Percentiles rank a stretch among this genome's conserved stretches.
Evolutionary conservation across 1,140 invertebrate genomes (phyloP).

Genomic region (Frieseomelitta varia): DNA sequence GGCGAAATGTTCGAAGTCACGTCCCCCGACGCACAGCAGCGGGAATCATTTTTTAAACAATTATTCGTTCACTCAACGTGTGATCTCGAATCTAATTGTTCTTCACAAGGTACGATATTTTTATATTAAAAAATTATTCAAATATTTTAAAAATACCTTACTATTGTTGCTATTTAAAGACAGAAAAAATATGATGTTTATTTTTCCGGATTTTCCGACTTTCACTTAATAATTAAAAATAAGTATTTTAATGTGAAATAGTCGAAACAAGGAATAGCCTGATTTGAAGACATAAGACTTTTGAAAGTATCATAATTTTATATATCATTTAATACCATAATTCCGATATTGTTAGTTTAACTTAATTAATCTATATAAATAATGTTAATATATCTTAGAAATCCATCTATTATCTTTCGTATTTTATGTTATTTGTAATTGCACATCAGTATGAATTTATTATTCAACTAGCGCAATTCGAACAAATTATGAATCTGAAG

Average conservation of each 20-base stretch:
- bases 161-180: too few species aligned
- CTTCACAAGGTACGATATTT: slow-evolving; percentile 67
- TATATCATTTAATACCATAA: too few species aligned
- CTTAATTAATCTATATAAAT: too few species aligned
- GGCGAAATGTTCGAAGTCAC: slow-evolving; percentile 74
- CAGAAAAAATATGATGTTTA: too few species aligned
- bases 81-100: slow-evolving; percentile 69
- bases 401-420: not conserved
- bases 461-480: slow-evolving; percentile 37
- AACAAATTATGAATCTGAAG: slow-evolving; percentile 11
- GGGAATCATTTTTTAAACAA: slow-evolving; percentile 74
- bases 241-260: too few species aligned
- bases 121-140: not conserved
- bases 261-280: too few species aligned
- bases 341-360: too few species aligned
- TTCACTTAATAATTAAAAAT: too few species aligned
- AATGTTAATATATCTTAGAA: too few species aligned
- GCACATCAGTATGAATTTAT: not conserved
- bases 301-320: too few species aligned
- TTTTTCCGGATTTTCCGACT: too few species aligned
- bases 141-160: not conserved
- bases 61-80: slow-evolving; percentile 65
- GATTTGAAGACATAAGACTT: too few species aligned
- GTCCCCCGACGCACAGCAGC: slow-evolving; percentile 64
- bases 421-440: not conserved